Evolutionary conservation across 1,140 invertebrate species (phyloP).

Genomic region (Goniozus legneri): DNA sequence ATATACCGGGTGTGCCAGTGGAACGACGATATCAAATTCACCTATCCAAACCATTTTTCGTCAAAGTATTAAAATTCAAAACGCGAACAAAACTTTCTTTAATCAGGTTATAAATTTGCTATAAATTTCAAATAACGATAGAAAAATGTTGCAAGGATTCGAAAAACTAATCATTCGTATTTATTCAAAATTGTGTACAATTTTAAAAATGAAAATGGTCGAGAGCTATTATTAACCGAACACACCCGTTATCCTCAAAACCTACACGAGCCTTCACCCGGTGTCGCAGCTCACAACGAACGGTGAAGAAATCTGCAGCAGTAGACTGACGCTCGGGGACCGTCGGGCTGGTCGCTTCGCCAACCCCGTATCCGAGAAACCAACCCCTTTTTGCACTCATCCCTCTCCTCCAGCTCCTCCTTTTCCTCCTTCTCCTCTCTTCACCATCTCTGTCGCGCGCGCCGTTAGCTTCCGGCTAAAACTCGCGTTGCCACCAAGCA

Average conservation of each 20-base stretch:
- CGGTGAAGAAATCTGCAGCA: conserved; percentile 17
- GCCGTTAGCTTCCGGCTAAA: conserved; percentile 34
- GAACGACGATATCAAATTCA: conserved; percentile 18
- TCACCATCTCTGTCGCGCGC: background rate
- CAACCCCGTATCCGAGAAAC: conserved; percentile 21
- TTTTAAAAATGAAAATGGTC: no score
- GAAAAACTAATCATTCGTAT: no score
- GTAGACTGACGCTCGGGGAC: conserved; percentile 34
- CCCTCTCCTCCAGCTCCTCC: conserved; percentile 1
- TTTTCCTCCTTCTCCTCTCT: conserved; percentile 8
- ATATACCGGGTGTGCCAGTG: conserved; percentile 41
- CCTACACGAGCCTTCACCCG: conserved; percentile 20
- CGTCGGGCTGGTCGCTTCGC: conserved; percentile 28
- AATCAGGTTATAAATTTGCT: no score
- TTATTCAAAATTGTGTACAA: no score
- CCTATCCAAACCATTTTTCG: conserved; percentile 15
- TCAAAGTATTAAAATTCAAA: no score
- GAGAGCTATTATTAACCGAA: no score
- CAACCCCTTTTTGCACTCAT: background rate
- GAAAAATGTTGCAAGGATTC: no score
- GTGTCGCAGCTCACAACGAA: conserved; percentile 16
- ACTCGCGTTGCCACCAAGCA: conserved; percentile 31
- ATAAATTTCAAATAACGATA: no score
- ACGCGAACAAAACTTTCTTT: no score
- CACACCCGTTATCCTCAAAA: conserved; percentile 21